A percentile compares a stretch with the other conserved stretches of the same genome.
phyloP scores from a whole-genome alignment of 2,888 invertebrate species.

The Cryptocheilus praepositus region DNA sequence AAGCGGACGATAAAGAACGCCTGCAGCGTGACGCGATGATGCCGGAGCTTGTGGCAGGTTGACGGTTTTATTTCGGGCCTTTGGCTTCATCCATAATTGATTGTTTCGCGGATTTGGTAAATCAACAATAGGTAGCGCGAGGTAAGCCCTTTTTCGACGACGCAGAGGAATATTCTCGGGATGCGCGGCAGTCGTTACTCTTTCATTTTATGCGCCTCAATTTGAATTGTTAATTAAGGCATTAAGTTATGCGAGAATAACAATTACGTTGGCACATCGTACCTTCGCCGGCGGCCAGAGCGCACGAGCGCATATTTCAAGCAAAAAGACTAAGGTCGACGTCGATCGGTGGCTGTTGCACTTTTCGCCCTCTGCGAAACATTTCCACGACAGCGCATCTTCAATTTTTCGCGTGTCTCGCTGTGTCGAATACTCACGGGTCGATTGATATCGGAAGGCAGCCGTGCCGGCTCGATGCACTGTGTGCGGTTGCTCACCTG shows the following conservation, averaged over 20 bases:
- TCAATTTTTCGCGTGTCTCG: not conserved
- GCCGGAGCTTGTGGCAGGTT: not conserved
- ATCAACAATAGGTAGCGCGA: slow-evolving; percentile 41
- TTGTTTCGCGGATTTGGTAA: slow-evolving; percentile 28
- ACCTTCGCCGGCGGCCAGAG: not conserved
- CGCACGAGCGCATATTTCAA: not conserved
- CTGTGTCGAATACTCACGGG: not conserved
- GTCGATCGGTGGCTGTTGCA: not conserved
- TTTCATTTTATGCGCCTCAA: slow-evolving; percentile 46
- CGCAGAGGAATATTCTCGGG: slow-evolving; percentile 26
- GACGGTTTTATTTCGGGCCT: slow-evolving; percentile 1
- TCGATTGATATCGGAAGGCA: not conserved
- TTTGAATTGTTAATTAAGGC: slow-evolving; percentile 59
- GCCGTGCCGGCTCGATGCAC: no score
- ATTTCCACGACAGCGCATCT: no score
- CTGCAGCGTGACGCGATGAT: no score
- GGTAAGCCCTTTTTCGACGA: slow-evolving; percentile 27
- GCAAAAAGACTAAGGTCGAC: not conserved
- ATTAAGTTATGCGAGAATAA: slow-evolving; percentile 56
- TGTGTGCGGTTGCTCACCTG: not conserved
- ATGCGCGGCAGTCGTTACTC: slow-evolving; percentile 35
- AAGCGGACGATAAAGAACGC: no score
- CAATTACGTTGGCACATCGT: slow-evolving; percentile 27
- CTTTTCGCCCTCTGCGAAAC: not conserved
- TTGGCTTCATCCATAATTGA: slow-evolving; percentile 48